Evolutionary conservation across 2,888 invertebrate species (phyloP).

Genomic region (Pyrrhosoma nymphula): DNA sequence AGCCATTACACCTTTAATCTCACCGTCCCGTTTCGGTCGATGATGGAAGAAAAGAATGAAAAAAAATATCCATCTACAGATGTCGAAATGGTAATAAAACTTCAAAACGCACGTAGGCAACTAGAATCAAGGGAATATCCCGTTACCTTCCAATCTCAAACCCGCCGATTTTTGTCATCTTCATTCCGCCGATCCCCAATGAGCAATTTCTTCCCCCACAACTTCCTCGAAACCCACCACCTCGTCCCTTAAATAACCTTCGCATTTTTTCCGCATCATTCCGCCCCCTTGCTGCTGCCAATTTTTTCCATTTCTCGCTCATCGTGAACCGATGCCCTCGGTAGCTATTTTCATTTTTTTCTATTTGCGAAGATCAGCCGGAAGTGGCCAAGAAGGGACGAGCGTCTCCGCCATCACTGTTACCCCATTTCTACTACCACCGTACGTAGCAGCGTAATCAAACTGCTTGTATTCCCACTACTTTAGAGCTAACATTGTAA

Average conservation of each 20-base stretch:
- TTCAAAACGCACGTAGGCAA: not conserved
- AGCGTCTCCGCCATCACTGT: too few relatives aligned
- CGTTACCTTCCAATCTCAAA: conserved; percentile 26
- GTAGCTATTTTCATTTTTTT: not conserved
- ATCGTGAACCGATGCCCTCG: not conserved
- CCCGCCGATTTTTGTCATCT: not conserved
- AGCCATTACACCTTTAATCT: conserved; percentile 53
- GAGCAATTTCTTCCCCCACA: not conserved
- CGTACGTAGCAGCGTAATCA: too few relatives aligned
- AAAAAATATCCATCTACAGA: not conserved
- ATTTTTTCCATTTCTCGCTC: not conserved
- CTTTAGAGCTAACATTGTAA: too few relatives aligned
- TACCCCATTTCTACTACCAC: too few relatives aligned
- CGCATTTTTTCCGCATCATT: not conserved
- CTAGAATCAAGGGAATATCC: not conserved
- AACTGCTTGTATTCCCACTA: too few relatives aligned
- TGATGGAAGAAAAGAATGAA: not conserved
- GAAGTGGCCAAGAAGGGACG: too few relatives aligned
- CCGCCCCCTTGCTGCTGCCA: not conserved
- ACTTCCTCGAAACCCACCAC: not conserved
- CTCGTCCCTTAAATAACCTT: not conserved
- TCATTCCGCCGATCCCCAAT: not conserved
- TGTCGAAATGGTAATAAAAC: not conserved
- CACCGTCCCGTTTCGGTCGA: conserved; percentile 56
- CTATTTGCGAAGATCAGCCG: too few relatives aligned